Percentiles rank a stretch among this genome's conserved stretches.
Conservation (phyloP, 1,140 invertebrate species). For the Brachionus koreanus region DNA sequence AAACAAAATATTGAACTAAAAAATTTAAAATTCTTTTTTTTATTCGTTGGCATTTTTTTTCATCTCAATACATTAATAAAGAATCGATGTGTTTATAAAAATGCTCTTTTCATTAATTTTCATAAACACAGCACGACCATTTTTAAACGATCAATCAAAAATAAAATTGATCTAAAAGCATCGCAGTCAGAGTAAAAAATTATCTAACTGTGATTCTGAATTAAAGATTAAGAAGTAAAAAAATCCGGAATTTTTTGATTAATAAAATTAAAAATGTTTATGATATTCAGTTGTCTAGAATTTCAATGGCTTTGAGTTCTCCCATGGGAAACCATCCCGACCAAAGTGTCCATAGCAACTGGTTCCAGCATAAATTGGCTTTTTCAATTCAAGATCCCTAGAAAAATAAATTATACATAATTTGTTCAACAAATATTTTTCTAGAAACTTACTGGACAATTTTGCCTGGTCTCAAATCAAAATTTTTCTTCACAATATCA, state of each 20-base stretch:
- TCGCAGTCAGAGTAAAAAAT: neutral
- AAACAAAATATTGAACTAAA: slow-evolving; percentile 16
- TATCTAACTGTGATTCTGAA: slow-evolving; percentile 23
- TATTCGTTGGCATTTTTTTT: neutral
- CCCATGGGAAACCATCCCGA: slow-evolving; percentile 90
- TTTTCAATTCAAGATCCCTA: slow-evolving; percentile 78
- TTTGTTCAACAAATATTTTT: neutral
- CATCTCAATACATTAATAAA: slow-evolving; percentile 30
- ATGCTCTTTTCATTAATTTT: slow-evolving; percentile 45
- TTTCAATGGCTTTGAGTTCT: slow-evolving; percentile 78
- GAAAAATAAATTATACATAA: neutral
- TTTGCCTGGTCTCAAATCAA: slow-evolving; percentile 91
- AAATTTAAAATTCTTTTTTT: neutral
- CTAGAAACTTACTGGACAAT: slow-evolving; percentile 76
- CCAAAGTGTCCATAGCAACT: slow-evolving; percentile 98
- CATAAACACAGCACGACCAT: slow-evolving; percentile 44
- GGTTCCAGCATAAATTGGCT: slow-evolving; percentile 94
- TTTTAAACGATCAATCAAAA: neutral
- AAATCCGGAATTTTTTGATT: neutral
- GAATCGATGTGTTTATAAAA: slow-evolving; percentile 45
- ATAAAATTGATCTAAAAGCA: neutral
- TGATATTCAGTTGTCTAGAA: slow-evolving; percentile 50
- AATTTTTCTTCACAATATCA: slow-evolving; percentile 87
- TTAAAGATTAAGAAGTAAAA: slow-evolving; percentile 31
- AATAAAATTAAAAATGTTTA: neutral